Evolutionary conservation across 2,113 vertebrate species (phyloP).

Genomic region (Mormoops blainvillei): DNA sequence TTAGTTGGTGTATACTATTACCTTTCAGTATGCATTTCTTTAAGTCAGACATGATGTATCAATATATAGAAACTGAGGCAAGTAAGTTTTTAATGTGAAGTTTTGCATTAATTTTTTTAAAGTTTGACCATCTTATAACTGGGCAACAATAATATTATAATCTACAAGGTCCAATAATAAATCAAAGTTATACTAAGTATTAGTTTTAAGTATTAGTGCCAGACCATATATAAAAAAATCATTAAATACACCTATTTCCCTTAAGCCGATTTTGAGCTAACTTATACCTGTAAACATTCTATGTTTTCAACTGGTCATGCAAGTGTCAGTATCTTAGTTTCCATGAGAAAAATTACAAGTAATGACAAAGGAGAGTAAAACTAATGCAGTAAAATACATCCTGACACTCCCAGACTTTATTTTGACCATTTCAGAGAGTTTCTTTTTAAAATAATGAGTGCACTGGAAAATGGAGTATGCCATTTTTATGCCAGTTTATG

Average conservation of each 20-base stretch:
- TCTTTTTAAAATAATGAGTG: background rate
- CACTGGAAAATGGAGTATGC: conserved; percentile 4
- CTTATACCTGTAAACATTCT: background rate
- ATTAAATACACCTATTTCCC: background rate
- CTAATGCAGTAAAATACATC: background rate
- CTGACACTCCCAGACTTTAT: background rate
- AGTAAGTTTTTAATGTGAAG: background rate
- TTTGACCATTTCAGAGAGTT: background rate
- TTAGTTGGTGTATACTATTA: background rate
- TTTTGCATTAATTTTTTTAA: background rate
- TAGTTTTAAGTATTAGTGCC: no score
- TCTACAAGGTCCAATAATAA: background rate
- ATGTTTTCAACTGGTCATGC: background rate
- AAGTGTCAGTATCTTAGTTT: conserved; percentile 5
- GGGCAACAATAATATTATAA: background rate
- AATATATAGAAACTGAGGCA: background rate
- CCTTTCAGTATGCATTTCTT: background rate
- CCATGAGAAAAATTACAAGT: background rate
- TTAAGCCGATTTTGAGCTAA: background rate
- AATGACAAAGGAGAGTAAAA: conserved; percentile 22
- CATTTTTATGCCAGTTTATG: conserved; percentile 43
- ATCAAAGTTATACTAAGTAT: background rate
- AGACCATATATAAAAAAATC: background rate
- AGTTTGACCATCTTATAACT: background rate
- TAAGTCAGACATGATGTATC: background rate